A percentile compares a stretch with the other conserved stretches of the same genome.
Conservation (phyloP, 2,113 vertebrate genomes). For the Hystrix cristata region DNA sequence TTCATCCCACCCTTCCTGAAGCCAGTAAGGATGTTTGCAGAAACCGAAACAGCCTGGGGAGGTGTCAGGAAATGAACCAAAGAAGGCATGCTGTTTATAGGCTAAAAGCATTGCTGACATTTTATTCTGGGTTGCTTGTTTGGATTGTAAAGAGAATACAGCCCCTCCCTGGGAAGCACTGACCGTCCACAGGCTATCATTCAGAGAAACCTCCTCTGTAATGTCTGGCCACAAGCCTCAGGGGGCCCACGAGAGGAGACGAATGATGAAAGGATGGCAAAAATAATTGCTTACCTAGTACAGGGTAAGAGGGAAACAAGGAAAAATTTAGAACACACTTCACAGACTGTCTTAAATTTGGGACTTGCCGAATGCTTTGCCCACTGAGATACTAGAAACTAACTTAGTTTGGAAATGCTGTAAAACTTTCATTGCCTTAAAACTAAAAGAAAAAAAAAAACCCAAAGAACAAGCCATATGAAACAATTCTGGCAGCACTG, state of each 20-base stretch:
- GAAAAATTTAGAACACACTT: neutral
- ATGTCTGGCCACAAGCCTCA: slow-evolving; percentile 15
- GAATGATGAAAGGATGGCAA: neutral
- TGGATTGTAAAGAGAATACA: slow-evolving; percentile 27
- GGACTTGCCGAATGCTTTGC: slow-evolving; percentile 1
- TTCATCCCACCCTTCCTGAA: slow-evolving; percentile 74
- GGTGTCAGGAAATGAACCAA: slow-evolving; percentile 72
- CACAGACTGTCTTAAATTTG: neutral
- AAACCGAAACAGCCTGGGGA: slow-evolving; percentile 66
- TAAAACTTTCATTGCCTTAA: neutral
- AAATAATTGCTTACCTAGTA: neutral
- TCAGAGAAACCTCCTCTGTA: neutral
- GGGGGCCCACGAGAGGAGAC: neutral
- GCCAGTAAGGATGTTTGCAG: slow-evolving; percentile 62
- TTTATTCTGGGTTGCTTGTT: slow-evolving; percentile 65
- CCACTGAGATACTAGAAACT: neutral
- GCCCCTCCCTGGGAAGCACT: slow-evolving; percentile 45
- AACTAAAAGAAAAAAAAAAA: neutral
- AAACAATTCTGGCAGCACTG: neutral
- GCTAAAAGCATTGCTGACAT: neutral
- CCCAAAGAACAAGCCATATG: neutral
- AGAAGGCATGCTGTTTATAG: slow-evolving; percentile 45
- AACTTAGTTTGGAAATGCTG: neutral
- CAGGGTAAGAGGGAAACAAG: neutral
- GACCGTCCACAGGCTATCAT: neutral